Base-by-base conservation (phyloP, 2,113 vertebrate species). In the Tursiops truncatus region DNA sequence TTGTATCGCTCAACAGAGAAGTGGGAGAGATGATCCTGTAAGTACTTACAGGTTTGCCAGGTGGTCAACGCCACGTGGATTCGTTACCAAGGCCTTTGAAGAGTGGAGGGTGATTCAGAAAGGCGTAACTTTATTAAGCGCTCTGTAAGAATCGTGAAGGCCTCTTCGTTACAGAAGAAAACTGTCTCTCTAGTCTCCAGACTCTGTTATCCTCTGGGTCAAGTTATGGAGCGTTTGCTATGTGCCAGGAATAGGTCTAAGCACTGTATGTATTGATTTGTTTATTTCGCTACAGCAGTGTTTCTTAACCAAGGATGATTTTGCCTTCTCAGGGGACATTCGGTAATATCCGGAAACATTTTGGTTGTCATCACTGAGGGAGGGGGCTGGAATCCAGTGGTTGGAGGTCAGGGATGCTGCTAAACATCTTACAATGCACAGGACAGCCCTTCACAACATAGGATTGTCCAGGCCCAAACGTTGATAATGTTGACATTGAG, bases 1-100 rank as follows among this genome's bases (percentile, higher is more conserved):
- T 96, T 95, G 67, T 94, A 36, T 73, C 58, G 47, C 80, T 97
- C 89, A 77, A 13, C 33, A 82, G 81, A 63, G 71, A 70, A 67
- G 85, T 93, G 62, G 53, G 33, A 82, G 63, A 87, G 31, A 62
- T 13, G 92, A 53, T 44, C 60, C 67, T 8, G 20, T 31, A 77
- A 67, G 41, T 62, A 11, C 25, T 63, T 82, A 2, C 26, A 91
- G 68, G 79, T 62, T 82, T 93, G 25, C 94, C 56, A 89, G 80
- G 74, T 65, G 33, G 56, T 63, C 25, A 20, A 0, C 85, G 68
- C 20, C 63, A 38, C 58, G 36, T 74, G 89, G n/a, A 73, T 58
- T 28, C 36, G 14, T 91, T 36, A 73, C 31, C 62, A 74, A 79
- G 81, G 41, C 86, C n/a, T 95, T 86, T 91, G 50, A 79, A 96